Percentiles rank a stretch among this genome's conserved stretches.
Evolutionary conservation across 2,888 invertebrate genomes (phyloP).

Genomic region (Drosophila suboccidentalis): DNA sequence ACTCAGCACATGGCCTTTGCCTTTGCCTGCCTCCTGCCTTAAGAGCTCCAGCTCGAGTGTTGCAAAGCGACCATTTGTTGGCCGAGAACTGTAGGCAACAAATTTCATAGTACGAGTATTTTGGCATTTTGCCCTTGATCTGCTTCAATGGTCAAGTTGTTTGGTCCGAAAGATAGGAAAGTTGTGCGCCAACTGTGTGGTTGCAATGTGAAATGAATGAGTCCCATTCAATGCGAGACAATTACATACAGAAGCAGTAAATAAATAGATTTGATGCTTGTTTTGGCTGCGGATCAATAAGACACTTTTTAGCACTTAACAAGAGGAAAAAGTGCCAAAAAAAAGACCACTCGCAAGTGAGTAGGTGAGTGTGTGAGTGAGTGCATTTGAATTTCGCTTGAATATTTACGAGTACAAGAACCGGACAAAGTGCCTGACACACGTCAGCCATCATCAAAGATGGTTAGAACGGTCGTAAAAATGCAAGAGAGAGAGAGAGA

Average conservation of each 20-base stretch:
- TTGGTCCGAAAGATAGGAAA: background rate
- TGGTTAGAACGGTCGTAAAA: constrained; percentile 34
- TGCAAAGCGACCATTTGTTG: constrained; percentile 38
- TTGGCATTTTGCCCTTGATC: constrained; percentile 24
- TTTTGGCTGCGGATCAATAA: constrained; percentile 57
- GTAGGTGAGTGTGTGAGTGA: constrained; percentile 21
- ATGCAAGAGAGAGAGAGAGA: constrained; percentile 1
- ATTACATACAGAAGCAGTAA: constrained; percentile 25
- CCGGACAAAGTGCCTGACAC: constrained; percentile 58
- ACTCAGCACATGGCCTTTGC: constrained; percentile 61
- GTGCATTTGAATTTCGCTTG: constrained; percentile 74
- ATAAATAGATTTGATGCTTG: constrained; percentile 67
- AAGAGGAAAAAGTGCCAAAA: constrained; percentile 32
- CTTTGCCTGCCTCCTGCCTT: constrained; percentile 16
- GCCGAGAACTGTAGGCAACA: constrained; percentile 57
- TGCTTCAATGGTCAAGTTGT: constrained; percentile 73
- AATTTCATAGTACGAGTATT: constrained; percentile 9
- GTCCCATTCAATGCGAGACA: constrained; percentile 25
- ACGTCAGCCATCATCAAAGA: constrained; percentile 38
- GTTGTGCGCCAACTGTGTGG: constrained; percentile 21
- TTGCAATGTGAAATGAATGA: constrained; percentile 28
- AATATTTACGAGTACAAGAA: constrained; percentile 75
- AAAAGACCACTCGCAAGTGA: constrained; percentile 30
- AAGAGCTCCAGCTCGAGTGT: constrained; percentile 53
- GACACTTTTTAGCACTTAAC: constrained; percentile 74